These are phyloP conservation scores for Hydrochoerus hydrochaeris DNA, from an alignment of 2,113 vertebrate species.

Conservation along the genomic window DNA sequence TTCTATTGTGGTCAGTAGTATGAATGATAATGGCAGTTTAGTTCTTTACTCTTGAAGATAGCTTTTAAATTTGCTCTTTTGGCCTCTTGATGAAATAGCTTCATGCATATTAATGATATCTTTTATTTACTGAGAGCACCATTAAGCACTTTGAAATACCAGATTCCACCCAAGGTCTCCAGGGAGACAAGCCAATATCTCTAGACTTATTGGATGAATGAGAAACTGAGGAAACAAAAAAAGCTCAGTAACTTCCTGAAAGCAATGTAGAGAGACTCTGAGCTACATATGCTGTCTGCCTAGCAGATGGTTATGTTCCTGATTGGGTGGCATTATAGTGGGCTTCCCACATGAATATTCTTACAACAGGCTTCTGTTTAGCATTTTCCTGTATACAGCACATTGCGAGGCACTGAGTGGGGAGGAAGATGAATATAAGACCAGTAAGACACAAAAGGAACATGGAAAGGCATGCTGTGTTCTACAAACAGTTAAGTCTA, in stretches of 20 bases:
- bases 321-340: not conserved
- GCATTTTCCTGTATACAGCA: slow-evolving; percentile 14
- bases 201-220: slow-evolving; percentile 73
- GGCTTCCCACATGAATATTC: slow-evolving; percentile 9
- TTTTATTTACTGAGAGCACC: slow-evolving; percentile 79
- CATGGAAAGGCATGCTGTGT: not conserved
- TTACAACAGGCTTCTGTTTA: slow-evolving; percentile 27
- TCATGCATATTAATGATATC: slow-evolving; percentile 80
- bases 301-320: slow-evolving; percentile 46
- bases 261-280: slow-evolving; percentile 53
- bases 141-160: slow-evolving; percentile 80
- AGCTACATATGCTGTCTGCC: not conserved
- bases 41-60: slow-evolving; percentile 80
- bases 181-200: slow-evolving; percentile 73
- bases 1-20: slow-evolving; percentile 66
- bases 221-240: slow-evolving; percentile 79
- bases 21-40: slow-evolving; percentile 74
- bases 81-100: slow-evolving; percentile 81
- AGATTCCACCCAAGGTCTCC: slow-evolving; percentile 73
- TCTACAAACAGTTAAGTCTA: not conserved
- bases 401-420: not conserved
- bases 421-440: not conserved
- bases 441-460: not conserved
- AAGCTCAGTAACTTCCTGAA: slow-evolving; percentile 65
- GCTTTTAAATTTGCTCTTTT: slow-evolving; percentile 81